Base-by-base conservation (phyloP, 1,140 invertebrate genomes). In the Bombus balteatus region DNA sequence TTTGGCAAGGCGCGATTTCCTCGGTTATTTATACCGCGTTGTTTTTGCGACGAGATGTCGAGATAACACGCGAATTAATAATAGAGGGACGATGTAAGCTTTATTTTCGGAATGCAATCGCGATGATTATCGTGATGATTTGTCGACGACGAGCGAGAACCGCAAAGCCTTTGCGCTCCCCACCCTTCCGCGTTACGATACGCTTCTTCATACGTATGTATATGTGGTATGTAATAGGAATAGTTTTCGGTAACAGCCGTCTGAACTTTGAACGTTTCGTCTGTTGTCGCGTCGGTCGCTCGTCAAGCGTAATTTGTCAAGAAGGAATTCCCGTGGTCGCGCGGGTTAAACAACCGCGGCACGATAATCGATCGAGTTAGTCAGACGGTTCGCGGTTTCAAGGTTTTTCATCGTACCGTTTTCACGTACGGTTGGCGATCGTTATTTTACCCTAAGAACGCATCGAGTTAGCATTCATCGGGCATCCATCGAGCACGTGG, bases 401-500 rank as follows among this genome's bases (percentile, higher is more conserved):
- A 65, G 37, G 8, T 25, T 66, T n/a, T 71, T n/a, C 22, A 34
- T 32, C 25, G 37, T 25, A 12, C 5, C 6, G 47, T 32, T 28
- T 41, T 32, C 15, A 32, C 41, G 39, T 39, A 37, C 12, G 32
- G 2, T 22, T 18, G 1, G 2, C 32, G 32, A 15, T 59, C 28
- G 15, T n/a, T 5, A 13, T 12, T 12, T 68, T 22, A 1, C 22
- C 9, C 22, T 9, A 22, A 22, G 22, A 1, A 39, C 32, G 22
- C 18, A 62, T 34, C 15, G 9, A 10, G 32, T 25, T 57, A 9
- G 9, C 82, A 71, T 32, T 28, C 43, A 15, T 43, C 73, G 71
- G 83, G 47, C 84, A 90, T 86, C 41, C 89, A 76, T 70, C 66
- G 74, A 92, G 90, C 92, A 93, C 92, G 93, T 94, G 94, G 91